A percentile compares a stretch with the other conserved stretches of the same genome.
Conservation (phyloP, 53 echinoderm and acorn worm species). For the Crossaster papposus region DNA sequence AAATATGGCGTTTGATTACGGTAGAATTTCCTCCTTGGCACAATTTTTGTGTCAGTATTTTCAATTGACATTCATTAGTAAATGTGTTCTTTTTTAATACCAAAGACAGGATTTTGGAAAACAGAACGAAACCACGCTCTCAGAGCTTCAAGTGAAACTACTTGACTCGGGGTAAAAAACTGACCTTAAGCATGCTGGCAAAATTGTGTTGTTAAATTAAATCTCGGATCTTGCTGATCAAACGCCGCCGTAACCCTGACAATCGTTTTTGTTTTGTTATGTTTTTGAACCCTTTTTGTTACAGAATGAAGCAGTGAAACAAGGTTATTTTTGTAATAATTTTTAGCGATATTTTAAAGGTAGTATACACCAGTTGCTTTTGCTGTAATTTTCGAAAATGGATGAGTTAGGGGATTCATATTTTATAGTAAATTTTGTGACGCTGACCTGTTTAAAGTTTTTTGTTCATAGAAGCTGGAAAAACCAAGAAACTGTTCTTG, state of each 20-base stretch:
- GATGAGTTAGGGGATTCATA: too few relatives aligned
- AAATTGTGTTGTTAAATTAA: background rate
- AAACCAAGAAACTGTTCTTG: too few relatives aligned
- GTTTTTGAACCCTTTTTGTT: background rate
- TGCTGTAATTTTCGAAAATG: too few relatives aligned
- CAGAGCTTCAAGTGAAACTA: conserved; percentile 28
- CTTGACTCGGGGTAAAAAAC: conserved; percentile 17
- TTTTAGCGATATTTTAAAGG: background rate
- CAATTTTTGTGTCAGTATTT: background rate
- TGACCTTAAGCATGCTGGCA: background rate
- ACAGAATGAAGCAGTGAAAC: background rate
- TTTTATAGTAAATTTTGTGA: too few relatives aligned
- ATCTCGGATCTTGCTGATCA: background rate
- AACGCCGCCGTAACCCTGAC: background rate
- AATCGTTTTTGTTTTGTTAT: background rate
- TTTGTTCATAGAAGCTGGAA: too few relatives aligned
- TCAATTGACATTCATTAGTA: too few relatives aligned
- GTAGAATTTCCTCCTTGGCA: background rate
- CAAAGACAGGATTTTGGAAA: background rate
- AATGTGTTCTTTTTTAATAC: background rate
- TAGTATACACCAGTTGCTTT: too few relatives aligned
- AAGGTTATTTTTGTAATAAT: background rate
- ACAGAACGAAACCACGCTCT: conserved; percentile 22
- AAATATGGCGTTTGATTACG: too few relatives aligned
- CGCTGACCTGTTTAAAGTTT: too few relatives aligned